Conservation (phyloP, 2,888 invertebrate species). For the Platerodrilus igneus region DNA sequence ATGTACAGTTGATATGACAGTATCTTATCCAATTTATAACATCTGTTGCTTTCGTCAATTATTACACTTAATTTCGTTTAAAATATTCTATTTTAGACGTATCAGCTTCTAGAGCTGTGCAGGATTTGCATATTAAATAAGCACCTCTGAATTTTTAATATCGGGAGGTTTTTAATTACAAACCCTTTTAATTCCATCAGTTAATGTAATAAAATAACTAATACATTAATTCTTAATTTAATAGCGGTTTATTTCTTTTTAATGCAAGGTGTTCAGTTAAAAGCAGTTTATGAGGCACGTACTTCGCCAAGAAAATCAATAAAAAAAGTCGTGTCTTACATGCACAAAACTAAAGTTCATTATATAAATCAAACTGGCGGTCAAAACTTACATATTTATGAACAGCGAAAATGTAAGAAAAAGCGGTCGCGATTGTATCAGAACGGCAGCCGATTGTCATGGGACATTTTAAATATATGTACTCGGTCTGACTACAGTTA, state of each 20-base stretch:
- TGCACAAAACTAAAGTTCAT: slow-evolving; percentile 37
- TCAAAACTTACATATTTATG: slow-evolving; percentile 42
- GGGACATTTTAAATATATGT: slow-evolving; percentile 17
- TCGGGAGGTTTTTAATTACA: slow-evolving; percentile 3
- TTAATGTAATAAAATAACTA: no score
- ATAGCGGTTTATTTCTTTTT: no score
- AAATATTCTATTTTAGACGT: slow-evolving; percentile 12
- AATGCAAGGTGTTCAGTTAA: no score
- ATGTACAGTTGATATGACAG: slow-evolving; percentile 38
- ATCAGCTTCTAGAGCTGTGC: slow-evolving; percentile 2
- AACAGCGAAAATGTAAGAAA: slow-evolving; percentile 41
- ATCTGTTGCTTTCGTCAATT: slow-evolving; percentile 36
- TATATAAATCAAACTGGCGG: slow-evolving; percentile 41
- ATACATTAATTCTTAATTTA: no score
- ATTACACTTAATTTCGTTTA: slow-evolving; percentile 23
- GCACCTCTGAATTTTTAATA: slow-evolving; percentile 21
- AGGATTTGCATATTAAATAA: slow-evolving; percentile 25
- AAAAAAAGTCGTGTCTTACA: slow-evolving; percentile 31
- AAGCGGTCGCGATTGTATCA: slow-evolving; percentile 40
- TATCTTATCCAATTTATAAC: slow-evolving; percentile 42
- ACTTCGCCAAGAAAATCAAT: slow-evolving; percentile 25
- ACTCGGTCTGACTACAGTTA: no score
- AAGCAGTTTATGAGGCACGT: slow-evolving; percentile 33
- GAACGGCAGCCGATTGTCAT: slow-evolving; percentile 24
- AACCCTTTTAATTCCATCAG: slow-evolving; percentile 5